Base-by-base conservation (phyloP, 2,113 vertebrate genomes). In the Microcebus murinus region DNA sequence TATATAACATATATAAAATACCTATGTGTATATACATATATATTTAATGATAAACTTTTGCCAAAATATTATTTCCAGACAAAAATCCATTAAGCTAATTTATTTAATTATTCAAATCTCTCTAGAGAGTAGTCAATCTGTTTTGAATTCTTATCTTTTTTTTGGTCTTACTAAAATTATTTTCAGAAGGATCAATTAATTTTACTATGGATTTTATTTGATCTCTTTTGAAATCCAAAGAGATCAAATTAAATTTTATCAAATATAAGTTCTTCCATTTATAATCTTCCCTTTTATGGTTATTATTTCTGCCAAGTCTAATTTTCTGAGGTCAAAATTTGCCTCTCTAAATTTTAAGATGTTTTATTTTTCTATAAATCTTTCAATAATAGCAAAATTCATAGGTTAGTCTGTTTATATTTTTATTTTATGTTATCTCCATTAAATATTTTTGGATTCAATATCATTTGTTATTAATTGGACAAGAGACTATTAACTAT, bases 251-350 rank as follows among this genome's bases (percentile, higher is more conserved):
- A 39, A 76, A 2, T 79, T 95, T 88, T 82, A 73, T 83, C 21
- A 81, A n/a, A 3, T 23, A 25, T 65, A 87, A 52, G 21, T 95
- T 91, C 27, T 70, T 86, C 71, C 34, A 77, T 80, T 95, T 91
- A 65, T 14, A 95, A 42, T 89, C 77, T 86, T 85, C 34, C 77
- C 17, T 87, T 80, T 95, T 88, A 45, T 57, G 45, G 36, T 23
- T 83, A 50, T 79, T 87, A 79, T 90, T 92, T 86, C 12, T 59
- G 36, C 17, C 18, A 77, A 59, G 61, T 57, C 29, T 71, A 74
- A 93, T 86, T 87, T 87, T 87, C 67, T 80, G 39, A 80, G n/a
- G 29, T 61, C n/a, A 87, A 80, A 90, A 48, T 83, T 81, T 52
- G 70, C 3, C 45, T 14, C n/a, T 79, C 31, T 87, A 77, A 52